Conservation (phyloP, 2,888 invertebrate genomes). For the Microplitis deprimator region DNA sequence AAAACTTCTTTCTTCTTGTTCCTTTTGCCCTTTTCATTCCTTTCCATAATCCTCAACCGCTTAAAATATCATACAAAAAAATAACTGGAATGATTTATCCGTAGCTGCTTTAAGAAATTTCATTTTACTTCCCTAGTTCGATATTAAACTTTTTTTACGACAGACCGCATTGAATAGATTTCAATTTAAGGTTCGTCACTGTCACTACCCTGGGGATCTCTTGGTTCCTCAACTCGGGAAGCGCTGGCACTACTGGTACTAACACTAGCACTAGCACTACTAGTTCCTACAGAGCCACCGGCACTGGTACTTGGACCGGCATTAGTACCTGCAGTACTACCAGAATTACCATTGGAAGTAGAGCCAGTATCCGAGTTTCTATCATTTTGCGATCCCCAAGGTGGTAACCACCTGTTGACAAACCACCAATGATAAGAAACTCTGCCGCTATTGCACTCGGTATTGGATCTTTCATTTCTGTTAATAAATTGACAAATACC, state of each 20-base stretch:
- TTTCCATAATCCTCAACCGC: background rate
- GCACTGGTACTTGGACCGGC: background rate
- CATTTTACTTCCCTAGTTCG: background rate
- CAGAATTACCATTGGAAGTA: slow-evolving; percentile 8
- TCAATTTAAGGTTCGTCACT: slow-evolving; percentile 60
- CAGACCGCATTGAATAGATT: background rate
- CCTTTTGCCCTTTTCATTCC: background rate
- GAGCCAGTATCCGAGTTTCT: slow-evolving; percentile 54
- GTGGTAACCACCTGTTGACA: slow-evolving; percentile 79
- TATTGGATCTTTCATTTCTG: slow-evolving; percentile 56
- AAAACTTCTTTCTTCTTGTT: background rate
- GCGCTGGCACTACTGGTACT: background rate
- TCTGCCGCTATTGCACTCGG: slow-evolving; percentile 69
- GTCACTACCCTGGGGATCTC: slow-evolving; percentile 63
- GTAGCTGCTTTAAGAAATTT: background rate
- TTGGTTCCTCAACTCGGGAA: slow-evolving; percentile 54
- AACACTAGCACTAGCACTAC: background rate
- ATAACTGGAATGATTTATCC: background rate
- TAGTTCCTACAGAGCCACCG: background rate
- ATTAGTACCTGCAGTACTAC: no score
- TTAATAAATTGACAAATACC: slow-evolving; percentile 62
- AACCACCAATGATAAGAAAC: slow-evolving; percentile 79
- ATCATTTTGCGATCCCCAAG: slow-evolving; percentile 73
- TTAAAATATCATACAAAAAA: background rate
- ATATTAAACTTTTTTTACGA: slow-evolving; percentile 7